Conservation (phyloP, 2,113 vertebrate species). For the Stigmatopora argus region DNA sequence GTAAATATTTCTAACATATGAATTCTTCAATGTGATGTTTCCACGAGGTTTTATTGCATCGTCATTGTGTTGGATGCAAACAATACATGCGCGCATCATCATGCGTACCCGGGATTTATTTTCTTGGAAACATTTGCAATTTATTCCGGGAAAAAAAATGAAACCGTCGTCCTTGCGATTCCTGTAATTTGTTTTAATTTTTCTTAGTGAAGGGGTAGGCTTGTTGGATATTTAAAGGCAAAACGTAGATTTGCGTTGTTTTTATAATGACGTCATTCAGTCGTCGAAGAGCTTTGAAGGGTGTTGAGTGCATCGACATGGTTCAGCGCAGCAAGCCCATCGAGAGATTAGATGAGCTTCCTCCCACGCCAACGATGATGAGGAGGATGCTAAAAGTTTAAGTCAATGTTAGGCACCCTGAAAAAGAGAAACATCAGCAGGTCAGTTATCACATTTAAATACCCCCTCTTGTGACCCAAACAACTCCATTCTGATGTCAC, state of each 20-base stretch:
- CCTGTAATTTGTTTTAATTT: neutral
- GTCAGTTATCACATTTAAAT: constrained; percentile 17
- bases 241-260: neutral
- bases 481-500: neutral
- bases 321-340: neutral
- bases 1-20: constrained; percentile 29
- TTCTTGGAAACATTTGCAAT: neutral
- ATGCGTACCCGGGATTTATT: neutral
- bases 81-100: constrained; percentile 23
- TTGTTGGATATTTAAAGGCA: neutral
- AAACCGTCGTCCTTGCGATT: constrained; percentile 6
- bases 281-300: constrained; percentile 26
- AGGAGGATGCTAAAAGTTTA: neutral
- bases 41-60: constrained; percentile 10
- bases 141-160: neutral
- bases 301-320: constrained; percentile 8
- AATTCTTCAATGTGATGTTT: neutral
- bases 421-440: constrained; percentile 4
- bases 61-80: constrained; percentile 5
- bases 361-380: constrained; percentile 2
- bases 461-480: neutral
- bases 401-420: constrained; percentile 5
- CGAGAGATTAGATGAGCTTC: constrained; percentile 9
- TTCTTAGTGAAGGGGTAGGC: neutral
- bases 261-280: constrained; percentile 21